Evolutionary conservation across 2,113 vertebrate genomes (phyloP).

Genomic region (Oryzias melastigma): DNA sequence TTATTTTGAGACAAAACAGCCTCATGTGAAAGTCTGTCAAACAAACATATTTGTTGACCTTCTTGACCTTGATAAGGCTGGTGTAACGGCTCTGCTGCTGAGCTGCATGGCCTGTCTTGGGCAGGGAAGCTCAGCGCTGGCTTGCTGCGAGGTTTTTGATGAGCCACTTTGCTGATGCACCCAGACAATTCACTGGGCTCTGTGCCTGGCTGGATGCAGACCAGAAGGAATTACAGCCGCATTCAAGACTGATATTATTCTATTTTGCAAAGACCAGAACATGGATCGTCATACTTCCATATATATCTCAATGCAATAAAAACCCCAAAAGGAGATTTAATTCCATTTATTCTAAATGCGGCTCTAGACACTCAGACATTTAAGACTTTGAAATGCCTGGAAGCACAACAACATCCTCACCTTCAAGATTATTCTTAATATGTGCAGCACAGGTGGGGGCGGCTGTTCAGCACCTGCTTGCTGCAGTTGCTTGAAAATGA

Average conservation of each 20-base stretch:
- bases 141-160: constrained; percentile 42
- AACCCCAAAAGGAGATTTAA: too few species aligned
- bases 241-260: constrained; percentile 9
- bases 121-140: constrained; percentile 20
- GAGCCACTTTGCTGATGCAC: constrained; percentile 59
- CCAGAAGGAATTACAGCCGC: constrained; percentile 14
- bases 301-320: too few species aligned
- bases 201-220: constrained; percentile 27
- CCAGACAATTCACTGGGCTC: constrained; percentile 57
- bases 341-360: too few species aligned
- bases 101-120: constrained; percentile 12
- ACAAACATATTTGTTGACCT: constrained; percentile 1
- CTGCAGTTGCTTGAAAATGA: too few species aligned
- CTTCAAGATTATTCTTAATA: too few species aligned
- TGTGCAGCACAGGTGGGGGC: too few species aligned
- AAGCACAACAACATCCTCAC: too few species aligned
- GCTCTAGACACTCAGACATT: too few species aligned
- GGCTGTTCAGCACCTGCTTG: too few species aligned
- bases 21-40: too few species aligned
- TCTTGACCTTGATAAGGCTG: constrained; percentile 57
- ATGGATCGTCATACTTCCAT: neutral
- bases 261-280: neutral
- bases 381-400: too few species aligned
- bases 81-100: constrained; percentile 44
- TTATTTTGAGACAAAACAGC: too few species aligned